Base-by-base conservation (phyloP, 2,113 vertebrate species). In the Plotosus lineatus region DNA sequence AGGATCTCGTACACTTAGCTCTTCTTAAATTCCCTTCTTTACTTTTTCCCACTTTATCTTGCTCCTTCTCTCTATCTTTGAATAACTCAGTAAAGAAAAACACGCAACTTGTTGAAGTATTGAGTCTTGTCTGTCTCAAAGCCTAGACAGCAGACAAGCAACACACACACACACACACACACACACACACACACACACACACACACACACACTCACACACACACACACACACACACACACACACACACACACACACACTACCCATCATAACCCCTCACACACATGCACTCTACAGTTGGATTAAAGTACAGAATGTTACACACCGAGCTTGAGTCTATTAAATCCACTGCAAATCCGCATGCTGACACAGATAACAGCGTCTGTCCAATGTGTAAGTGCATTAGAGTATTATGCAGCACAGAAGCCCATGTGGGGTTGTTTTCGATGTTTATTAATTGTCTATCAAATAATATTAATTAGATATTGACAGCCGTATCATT, bases 301-400 rank as follows among this genome's bases (percentile, higher is more conserved):
- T 78, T 78, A 83, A 56, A 55, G 42, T 31, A 38, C 42, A 82
- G 68, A 50, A 40, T 40, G 38, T 46, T 48, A 80, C 36, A 40
- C 79, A 77, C 63, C 50, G 77, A 61, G 72, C 38, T 77, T 77
- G 53, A 73, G 58, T 79, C 72, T 40, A 15, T 42, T 46, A 80
- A 81, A 84, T 84, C 78, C 84, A 72, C 40, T 79, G 63, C 68
- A 82, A 72, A 50, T 33, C 84, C 66, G 28, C 72, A 72, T 68
- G 66, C 53, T 79, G 69, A 82, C 77, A 75, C 80, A 79, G 76
- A 76, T 77, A 81, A 23, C 21, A 28, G 26, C 61, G n/a, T 75
- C 53, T 78, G 65, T 78, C 40, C 23, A 21, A 33, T 40, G 77
- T 82, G 69, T 79, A 71, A 72, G 80, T 80, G 78, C 72, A 44